Conservation (phyloP, 2,888 invertebrate genomes). For the Herminia tarsipennalis region DNA sequence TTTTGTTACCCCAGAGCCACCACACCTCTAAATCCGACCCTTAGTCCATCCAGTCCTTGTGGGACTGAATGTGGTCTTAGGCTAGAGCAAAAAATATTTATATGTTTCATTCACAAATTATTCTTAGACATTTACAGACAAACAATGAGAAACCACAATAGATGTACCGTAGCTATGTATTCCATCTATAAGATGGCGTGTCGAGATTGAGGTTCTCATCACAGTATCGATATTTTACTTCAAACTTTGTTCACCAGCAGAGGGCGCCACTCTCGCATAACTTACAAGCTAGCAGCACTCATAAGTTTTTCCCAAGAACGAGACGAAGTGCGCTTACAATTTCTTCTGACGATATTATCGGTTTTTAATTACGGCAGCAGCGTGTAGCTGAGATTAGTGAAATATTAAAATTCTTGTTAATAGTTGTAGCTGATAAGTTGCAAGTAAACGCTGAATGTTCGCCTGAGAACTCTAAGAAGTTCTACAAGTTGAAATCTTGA, state of each 20-base stretch:
- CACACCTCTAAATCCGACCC: no score
- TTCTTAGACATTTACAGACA: no score
- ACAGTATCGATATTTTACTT: conserved; percentile 5
- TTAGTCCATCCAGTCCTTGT: no score
- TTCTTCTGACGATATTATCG: conserved; percentile 57
- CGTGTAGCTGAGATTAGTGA: conserved; percentile 18
- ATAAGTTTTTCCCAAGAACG: conserved; percentile 45
- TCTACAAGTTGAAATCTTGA: background rate
- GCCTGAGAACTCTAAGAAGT: background rate
- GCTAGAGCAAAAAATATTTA: no score
- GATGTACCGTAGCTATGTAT: no score
- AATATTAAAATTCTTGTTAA: conserved; percentile 25
- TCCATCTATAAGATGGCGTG: no score
- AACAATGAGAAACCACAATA: no score
- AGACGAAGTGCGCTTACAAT: conserved; percentile 24
- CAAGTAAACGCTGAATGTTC: conserved; percentile 11
- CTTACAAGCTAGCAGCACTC: conserved; percentile 45
- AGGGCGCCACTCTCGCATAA: conserved; percentile 38
- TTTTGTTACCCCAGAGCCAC: no score
- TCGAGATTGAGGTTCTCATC: no score
- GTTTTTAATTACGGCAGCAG: conserved; percentile 60
- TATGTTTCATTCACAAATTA: no score
- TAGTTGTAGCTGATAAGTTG: conserved; percentile 15
- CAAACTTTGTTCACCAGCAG: conserved; percentile 13
- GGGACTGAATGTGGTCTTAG: no score